These are phyloP conservation scores for Homarus americanus DNA, from an alignment of 1,140 invertebrate species.

Conservation along the genomic window DNA sequence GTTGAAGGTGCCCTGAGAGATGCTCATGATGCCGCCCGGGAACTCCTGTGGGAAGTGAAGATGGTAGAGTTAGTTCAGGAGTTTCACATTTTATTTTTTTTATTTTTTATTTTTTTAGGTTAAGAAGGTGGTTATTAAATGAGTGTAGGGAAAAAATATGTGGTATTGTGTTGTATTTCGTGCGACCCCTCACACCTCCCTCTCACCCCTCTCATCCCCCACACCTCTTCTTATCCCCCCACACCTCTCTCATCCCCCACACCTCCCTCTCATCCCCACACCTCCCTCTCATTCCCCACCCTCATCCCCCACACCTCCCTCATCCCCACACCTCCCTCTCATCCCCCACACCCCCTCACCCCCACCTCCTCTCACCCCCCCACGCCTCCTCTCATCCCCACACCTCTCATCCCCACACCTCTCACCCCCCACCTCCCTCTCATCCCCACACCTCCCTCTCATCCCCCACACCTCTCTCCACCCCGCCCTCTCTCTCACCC, in stretches of 20 bases:
- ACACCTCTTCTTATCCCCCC: too few relatives aligned
- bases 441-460: neutral
- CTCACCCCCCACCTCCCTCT: too few relatives aligned
- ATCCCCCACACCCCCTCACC: neutral
- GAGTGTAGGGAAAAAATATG: neutral
- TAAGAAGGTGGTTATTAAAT: neutral
- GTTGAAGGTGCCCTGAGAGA: constrained; percentile 50
- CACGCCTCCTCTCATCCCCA: neutral
- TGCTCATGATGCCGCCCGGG: constrained; percentile 52
- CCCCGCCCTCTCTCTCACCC: neutral
- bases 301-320: neutral
- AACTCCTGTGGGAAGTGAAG: constrained; percentile 31
- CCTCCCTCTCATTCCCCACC: too few relatives aligned
- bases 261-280: too few relatives aligned
- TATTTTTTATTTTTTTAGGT: neutral
- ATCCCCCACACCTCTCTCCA: neutral
- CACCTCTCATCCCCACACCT: neutral
- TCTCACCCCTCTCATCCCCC: too few relatives aligned
- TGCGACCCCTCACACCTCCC: too few relatives aligned
- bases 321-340: neutral
- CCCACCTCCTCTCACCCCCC: too few relatives aligned
- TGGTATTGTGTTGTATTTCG: neutral
- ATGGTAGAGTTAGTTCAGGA: too few relatives aligned
- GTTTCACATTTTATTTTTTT: too few relatives aligned
- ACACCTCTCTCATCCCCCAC: too few relatives aligned